Evolutionary conservation across 2,113 vertebrate genomes (phyloP).

Genomic region (Rhinopomastus cyanomelas): DNA sequence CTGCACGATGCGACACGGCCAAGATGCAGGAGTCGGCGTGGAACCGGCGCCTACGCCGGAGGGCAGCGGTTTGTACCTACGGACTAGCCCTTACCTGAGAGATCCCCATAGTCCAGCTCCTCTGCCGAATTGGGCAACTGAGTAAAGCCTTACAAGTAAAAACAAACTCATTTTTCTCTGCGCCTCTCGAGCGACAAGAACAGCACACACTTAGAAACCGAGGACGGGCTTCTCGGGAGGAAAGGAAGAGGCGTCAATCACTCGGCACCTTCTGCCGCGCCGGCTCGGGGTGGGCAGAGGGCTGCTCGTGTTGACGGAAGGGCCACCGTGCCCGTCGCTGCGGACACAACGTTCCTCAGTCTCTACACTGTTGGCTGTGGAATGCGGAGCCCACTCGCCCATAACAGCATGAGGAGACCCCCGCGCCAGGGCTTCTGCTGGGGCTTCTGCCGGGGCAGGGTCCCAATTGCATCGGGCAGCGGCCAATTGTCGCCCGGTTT

Average conservation of each 20-base stretch:
- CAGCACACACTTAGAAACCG: conserved; percentile 80
- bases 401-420: conserved; percentile 75
- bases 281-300: conserved; percentile 54
- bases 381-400: conserved; percentile 68
- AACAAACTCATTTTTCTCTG: conserved; percentile 81
- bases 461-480: not conserved
- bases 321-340: conserved; percentile 45
- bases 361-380: conserved; percentile 74
- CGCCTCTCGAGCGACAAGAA: conserved; percentile 76
- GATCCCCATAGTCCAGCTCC: conserved; percentile 83
- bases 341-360: conserved; percentile 66
- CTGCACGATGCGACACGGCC: conserved; percentile 41
- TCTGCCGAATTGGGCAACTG: conserved; percentile 85
- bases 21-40: conserved; percentile 35
- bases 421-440: not conserved
- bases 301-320: conserved; percentile 29
- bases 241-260: conserved; percentile 50
- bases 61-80: conserved; percentile 70
- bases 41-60: conserved; percentile 39
- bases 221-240: conserved; percentile 55
- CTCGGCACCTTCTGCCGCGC: conserved; percentile 48
- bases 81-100: conserved; percentile 82
- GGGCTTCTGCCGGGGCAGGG: no score
- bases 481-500: conserved; percentile 14
- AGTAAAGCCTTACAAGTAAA: conserved; percentile 85